These are phyloP conservation scores for Gallinago paraguaiae DNA, from an alignment of 2,113 vertebrate genomes.

Conservation along the genomic window DNA sequence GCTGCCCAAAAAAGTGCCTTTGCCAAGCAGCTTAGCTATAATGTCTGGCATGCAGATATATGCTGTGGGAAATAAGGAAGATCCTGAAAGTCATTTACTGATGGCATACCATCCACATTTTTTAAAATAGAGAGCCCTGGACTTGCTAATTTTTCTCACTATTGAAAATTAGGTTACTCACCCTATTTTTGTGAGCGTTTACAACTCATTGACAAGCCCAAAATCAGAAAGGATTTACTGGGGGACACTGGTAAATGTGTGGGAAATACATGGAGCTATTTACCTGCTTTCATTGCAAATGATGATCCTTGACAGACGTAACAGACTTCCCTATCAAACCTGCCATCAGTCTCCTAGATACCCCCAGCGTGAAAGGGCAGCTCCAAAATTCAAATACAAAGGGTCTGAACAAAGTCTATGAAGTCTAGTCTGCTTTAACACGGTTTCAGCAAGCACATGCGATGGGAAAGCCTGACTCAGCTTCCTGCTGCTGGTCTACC, in stretches of 20 bases:
- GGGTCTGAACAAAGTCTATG: background rate
- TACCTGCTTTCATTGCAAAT: background rate
- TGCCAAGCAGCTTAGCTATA: background rate
- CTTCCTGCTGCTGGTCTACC: background rate
- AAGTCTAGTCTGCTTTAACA: too few species aligned
- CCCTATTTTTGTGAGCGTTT: background rate
- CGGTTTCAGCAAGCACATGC: too few species aligned
- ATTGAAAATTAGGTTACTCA: background rate
- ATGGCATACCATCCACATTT: background rate
- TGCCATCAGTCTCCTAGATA: background rate
- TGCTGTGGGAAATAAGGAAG: background rate
- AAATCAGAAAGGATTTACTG: background rate
- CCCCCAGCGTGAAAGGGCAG: background rate
- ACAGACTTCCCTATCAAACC: background rate
- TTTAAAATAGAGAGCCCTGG: background rate
- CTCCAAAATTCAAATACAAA: background rate
- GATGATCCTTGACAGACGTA: background rate
- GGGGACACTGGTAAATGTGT: background rate
- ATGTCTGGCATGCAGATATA: background rate
- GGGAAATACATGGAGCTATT: background rate
- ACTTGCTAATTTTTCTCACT: background rate
- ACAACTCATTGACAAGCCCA: background rate
- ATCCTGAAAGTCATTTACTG: background rate
- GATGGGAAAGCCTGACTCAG: background rate
- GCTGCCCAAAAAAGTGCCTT: background rate